phyloP scores from a whole-genome alignment of 2,888 invertebrate species.

The Trachelus iudaicus region DNA sequence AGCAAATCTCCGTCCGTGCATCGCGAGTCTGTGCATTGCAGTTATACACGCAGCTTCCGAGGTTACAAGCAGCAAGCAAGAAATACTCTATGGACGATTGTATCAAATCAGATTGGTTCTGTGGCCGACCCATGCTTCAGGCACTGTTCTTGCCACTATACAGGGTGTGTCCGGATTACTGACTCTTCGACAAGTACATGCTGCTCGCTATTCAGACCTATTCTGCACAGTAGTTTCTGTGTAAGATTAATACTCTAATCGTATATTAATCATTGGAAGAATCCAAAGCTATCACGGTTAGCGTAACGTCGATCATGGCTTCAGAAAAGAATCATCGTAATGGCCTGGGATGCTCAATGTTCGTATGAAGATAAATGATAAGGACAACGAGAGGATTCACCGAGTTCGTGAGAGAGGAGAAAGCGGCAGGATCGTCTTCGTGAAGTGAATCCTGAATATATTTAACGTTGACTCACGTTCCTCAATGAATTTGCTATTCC shows the following conservation, averaged over 20 bases:
- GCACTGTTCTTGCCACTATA: not conserved
- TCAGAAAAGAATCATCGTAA: not conserved
- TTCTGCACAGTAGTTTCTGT: not conserved
- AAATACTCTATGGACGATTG: constrained; percentile 33
- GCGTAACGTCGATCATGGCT: not conserved
- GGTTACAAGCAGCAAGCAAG: constrained; percentile 30
- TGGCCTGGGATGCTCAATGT: not conserved
- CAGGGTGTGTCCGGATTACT: not conserved
- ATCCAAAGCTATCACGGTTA: not conserved
- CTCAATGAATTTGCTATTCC: not conserved
- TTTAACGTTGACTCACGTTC: not conserved
- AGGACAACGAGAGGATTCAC: not conserved
- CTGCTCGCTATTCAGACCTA: not conserved
- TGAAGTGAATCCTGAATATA: not conserved
- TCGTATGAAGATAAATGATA: not conserved
- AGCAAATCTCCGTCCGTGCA: not conserved
- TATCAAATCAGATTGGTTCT: constrained; percentile 34
- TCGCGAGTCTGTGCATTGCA: not conserved
- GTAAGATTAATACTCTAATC: not conserved
- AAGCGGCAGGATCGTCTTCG: not conserved
- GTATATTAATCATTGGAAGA: not conserved
- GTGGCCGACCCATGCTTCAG: not conserved
- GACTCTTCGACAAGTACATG: not conserved
- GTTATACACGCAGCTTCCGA: constrained; percentile 25
- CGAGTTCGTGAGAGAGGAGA: not conserved